These are phyloP conservation scores for Drosophila triauraria DNA, from an alignment of 1,140 invertebrate species.

Conservation along the genomic window DNA sequence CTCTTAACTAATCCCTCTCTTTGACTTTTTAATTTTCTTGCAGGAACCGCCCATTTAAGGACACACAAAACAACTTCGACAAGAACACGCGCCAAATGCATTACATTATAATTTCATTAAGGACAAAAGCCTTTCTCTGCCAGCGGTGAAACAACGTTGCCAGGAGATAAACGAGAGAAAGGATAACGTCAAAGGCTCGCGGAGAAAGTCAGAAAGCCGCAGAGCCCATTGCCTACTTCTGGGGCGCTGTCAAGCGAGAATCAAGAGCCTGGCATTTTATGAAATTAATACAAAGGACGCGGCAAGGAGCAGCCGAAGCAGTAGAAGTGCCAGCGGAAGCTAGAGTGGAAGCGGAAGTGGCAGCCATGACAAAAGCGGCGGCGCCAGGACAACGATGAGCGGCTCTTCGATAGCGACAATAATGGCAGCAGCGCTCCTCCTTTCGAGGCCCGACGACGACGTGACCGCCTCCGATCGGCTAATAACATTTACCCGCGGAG, in stretches of 20 bases:
- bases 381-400: slow-evolving; percentile 65
- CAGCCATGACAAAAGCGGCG: slow-evolving; percentile 51
- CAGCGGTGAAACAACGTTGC: slow-evolving; percentile 34
- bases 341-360: slow-evolving; percentile 28
- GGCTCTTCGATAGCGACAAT: slow-evolving; percentile 38
- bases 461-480: slow-evolving; percentile 53
- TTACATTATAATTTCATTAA: slow-evolving; percentile 83
- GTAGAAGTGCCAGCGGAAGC: slow-evolving; percentile 13
- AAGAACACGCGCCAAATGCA: slow-evolving; percentile 59
- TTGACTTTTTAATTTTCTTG: slow-evolving; percentile 38
- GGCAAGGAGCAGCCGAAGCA: slow-evolving; percentile 32
- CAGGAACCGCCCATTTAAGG: slow-evolving; percentile 39
- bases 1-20: slow-evolving; percentile 5
- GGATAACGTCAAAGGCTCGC: slow-evolving; percentile 4
- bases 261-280: slow-evolving; percentile 79
- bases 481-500: slow-evolving; percentile 65
- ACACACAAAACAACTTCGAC: slow-evolving; percentile 42
- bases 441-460: slow-evolving; percentile 40
- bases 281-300: slow-evolving; percentile 78
- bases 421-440: slow-evolving; percentile 41
- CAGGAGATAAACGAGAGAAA: slow-evolving; percentile 6
- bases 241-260: slow-evolving; percentile 61
- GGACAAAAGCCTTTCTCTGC: slow-evolving; percentile 68
- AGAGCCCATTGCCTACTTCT: slow-evolving; percentile 66
- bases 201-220: slow-evolving; percentile 48